phyloP scores from a whole-genome alignment of 2,888 invertebrate genomes.

The Drosophila greeni region DNA sequence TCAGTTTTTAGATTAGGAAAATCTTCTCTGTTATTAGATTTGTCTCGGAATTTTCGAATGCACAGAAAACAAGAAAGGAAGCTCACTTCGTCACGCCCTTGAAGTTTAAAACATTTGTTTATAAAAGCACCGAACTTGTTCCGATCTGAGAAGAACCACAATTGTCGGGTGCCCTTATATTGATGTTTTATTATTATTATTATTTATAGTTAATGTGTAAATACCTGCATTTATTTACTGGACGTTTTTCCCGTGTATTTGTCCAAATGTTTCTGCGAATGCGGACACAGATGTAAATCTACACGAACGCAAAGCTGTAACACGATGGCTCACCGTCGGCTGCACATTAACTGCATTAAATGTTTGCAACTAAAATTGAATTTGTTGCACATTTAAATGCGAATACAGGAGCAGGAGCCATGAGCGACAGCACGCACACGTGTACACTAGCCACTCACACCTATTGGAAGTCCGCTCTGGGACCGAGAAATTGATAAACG shows the following conservation, averaged over 20 bases:
- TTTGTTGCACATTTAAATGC: slow-evolving; percentile 65
- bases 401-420: slow-evolving; percentile 42
- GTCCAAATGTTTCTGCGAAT: not conserved
- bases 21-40: slow-evolving; percentile 1
- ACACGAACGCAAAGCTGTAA: not conserved
- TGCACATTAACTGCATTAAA: slow-evolving; percentile 29
- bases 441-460: not conserved
- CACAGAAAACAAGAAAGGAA: not conserved
- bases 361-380: slow-evolving; percentile 48
- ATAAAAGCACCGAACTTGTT: too few relatives aligned
- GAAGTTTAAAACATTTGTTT: too few relatives aligned
- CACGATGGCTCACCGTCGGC: slow-evolving; percentile 12
- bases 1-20: too few relatives aligned
- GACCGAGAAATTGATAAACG: slow-evolving; percentile 23
- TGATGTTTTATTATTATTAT: too few relatives aligned
- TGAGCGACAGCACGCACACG: not conserved
- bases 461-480: slow-evolving; percentile 1
- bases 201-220: too few relatives aligned
- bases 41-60: not conserved
- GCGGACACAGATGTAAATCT: slow-evolving; percentile 12
- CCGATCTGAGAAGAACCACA: too few relatives aligned
- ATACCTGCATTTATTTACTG: not conserved
- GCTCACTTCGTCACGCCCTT: too few relatives aligned
- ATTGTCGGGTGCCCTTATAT: too few relatives aligned
- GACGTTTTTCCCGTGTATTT: not conserved